Conservation (phyloP, 2,113 vertebrate genomes). For the Serilophus lunatus region DNA sequence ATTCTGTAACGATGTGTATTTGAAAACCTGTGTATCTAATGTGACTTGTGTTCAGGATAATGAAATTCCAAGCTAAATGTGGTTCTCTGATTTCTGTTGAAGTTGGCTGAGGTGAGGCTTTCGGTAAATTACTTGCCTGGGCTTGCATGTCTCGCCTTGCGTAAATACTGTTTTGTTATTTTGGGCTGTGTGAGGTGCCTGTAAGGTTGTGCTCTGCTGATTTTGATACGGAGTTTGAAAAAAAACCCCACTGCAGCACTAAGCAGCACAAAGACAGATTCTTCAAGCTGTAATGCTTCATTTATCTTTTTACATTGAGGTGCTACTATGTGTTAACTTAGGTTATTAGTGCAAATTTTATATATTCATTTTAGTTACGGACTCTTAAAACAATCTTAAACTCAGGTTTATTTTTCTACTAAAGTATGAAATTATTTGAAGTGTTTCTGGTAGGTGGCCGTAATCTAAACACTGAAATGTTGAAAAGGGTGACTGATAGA, state of each 20-base stretch:
- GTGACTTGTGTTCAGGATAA: conserved; percentile 71
- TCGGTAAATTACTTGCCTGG: conserved; percentile 20
- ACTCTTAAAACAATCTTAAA: not conserved
- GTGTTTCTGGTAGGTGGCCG: not conserved
- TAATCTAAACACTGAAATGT: not conserved
- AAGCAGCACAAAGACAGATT: not conserved
- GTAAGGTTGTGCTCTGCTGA: not conserved
- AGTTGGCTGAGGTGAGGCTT: not conserved
- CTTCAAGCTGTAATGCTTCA: not conserved
- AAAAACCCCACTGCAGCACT: not conserved
- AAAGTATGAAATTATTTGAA: not conserved
- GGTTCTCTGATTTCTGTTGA: conserved; percentile 29
- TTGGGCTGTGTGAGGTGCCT: not conserved
- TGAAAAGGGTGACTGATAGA: not conserved
- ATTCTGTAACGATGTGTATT: conserved; percentile 28
- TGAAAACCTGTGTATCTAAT: conserved; percentile 49
- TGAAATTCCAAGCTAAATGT: conserved; percentile 67
- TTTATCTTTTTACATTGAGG: not conserved
- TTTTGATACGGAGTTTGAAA: not conserved
- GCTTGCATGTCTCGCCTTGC: conserved; percentile 1
- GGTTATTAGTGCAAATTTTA: not conserved
- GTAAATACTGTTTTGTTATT: not conserved
- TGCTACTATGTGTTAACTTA: fast-evolving
- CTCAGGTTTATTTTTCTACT: not conserved
- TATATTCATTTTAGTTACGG: not conserved